Percentiles rank a stretch among this genome's conserved stretches.
phyloP scores from a whole-genome alignment of 1,140 invertebrate genomes.

The Formica selysi region DNA sequence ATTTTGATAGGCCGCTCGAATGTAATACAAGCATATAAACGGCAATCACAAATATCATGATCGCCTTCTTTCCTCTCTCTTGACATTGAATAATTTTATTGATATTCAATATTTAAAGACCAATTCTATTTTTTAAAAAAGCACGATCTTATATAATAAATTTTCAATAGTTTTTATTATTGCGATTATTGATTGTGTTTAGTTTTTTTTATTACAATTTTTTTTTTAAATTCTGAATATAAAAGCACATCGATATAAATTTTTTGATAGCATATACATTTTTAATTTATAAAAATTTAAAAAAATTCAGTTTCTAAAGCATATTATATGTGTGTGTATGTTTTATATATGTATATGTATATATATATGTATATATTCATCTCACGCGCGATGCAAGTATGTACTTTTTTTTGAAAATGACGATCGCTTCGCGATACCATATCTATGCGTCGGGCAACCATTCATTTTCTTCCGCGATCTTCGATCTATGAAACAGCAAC shows the following conservation, averaged over 20 bases:
- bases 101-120: neutral
- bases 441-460: constrained; percentile 1
- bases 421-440: constrained; percentile 35
- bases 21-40: constrained; percentile 12
- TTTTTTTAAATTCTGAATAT: too few species aligned
- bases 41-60: neutral
- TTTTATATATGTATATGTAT: neutral
- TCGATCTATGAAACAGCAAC: constrained; percentile 25
- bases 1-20: constrained; percentile 1
- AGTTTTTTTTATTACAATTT: too few species aligned
- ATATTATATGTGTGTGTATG: neutral
- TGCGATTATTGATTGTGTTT: too few species aligned
- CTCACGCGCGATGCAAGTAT: neutral
- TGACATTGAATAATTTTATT: neutral
- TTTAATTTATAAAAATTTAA: too few species aligned
- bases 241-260: too few species aligned
- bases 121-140: neutral
- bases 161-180: neutral
- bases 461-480: constrained; percentile 44
- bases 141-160: neutral
- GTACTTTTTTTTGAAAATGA: constrained; percentile 1
- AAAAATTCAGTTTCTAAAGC: too few species aligned
- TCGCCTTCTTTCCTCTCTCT: neutral
- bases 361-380: neutral
- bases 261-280: too few species aligned